phyloP scores from a whole-genome alignment of 2,797 vertebrate species.

The Heterohyrax brucei region DNA sequence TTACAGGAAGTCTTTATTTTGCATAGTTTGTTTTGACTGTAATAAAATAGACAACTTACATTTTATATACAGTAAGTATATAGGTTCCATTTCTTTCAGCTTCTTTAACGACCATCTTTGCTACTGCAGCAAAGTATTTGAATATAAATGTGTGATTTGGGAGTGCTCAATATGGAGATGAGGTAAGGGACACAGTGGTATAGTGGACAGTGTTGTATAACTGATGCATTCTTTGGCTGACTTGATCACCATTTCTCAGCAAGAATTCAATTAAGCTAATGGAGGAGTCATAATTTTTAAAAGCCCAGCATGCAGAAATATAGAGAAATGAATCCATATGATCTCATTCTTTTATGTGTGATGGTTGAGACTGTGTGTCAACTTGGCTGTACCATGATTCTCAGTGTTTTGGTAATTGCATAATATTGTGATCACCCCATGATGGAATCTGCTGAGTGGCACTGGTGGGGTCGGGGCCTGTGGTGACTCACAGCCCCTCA shows the following conservation, averaged over 20 bases:
- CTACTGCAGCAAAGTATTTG: constrained; percentile 50
- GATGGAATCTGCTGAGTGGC: too few species aligned
- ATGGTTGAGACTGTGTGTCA: too few species aligned
- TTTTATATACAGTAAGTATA: background rate
- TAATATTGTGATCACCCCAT: too few species aligned
- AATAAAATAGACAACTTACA: background rate
- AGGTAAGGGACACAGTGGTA: background rate
- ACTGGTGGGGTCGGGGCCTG: too few species aligned
- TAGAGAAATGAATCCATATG: constrained; percentile 20
- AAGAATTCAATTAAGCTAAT: constrained; percentile 66
- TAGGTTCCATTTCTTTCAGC: background rate
- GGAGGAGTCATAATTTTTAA: constrained; percentile 65
- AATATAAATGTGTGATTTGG: constrained; percentile 48
- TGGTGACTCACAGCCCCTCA: too few species aligned
- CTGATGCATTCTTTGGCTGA: constrained; percentile 36
- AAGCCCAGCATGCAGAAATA: constrained; percentile 2
- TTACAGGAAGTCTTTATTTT: background rate
- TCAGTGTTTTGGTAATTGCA: too few species aligned
- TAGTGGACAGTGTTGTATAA: background rate
- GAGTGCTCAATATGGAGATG: background rate
- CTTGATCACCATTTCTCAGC: constrained; percentile 51
- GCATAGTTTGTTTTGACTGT: constrained; percentile 7
- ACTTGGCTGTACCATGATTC: too few species aligned
- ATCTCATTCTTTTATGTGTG: constrained; percentile 48
- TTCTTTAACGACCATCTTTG: constrained; percentile 1